A percentile compares a stretch with the other conserved stretches of the same genome.
These are phyloP conservation scores for Porites divaricata DNA, from an alignment of 92 coral and sea anemone genomes.

Conservation along the genomic window DNA sequence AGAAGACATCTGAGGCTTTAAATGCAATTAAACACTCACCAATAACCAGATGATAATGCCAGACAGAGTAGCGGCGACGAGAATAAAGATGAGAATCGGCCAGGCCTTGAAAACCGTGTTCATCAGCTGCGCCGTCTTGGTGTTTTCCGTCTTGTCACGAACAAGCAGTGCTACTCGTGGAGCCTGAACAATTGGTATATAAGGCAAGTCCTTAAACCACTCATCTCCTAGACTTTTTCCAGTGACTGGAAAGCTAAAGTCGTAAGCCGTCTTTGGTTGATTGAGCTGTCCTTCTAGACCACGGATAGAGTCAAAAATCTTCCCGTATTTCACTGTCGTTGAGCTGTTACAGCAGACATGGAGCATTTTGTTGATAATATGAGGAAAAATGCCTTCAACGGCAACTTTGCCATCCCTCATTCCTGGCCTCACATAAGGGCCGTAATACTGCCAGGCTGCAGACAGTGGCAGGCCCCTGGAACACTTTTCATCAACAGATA, in stretches of 20 bases:
- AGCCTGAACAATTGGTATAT: slow-evolving; percentile 83
- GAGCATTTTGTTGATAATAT: slow-evolving; percentile 80
- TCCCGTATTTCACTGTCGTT: slow-evolving; percentile 65
- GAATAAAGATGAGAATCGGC: slow-evolving; percentile 94
- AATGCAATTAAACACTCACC: slow-evolving; percentile 59
- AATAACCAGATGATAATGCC: slow-evolving; percentile 95
- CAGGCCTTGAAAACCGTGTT: slow-evolving; percentile 90
- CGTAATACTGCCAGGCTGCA: slow-evolving; percentile 95
- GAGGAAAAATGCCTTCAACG: slow-evolving; percentile 94
- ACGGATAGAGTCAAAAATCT: slow-evolving; percentile 70
- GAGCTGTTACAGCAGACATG: slow-evolving; percentile 78
- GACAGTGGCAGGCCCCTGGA: slow-evolving; percentile 76
- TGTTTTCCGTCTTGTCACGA: slow-evolving; percentile 71
- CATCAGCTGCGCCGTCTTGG: slow-evolving; percentile 79
- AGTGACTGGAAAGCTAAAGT: slow-evolving; percentile 89
- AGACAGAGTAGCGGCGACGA: slow-evolving; percentile 94
- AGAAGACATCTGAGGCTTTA: neutral
- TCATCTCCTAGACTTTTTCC: slow-evolving; percentile 72
- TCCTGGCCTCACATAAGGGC: slow-evolving; percentile 83
- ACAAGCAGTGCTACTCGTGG: slow-evolving; percentile 93
- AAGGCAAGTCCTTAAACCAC: slow-evolving; percentile 80
- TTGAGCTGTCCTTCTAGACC: slow-evolving; percentile 77
- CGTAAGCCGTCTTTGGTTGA: slow-evolving; percentile 63
- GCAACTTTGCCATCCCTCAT: slow-evolving; percentile 48
- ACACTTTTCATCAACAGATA: slow-evolving; percentile 87